A percentile compares a stretch with the other conserved stretches of the same genome.
These are phyloP conservation scores for Melanotaenia trifasciata DNA, from an alignment of 2,797 vertebrate species.

Conservation along the genomic window DNA sequence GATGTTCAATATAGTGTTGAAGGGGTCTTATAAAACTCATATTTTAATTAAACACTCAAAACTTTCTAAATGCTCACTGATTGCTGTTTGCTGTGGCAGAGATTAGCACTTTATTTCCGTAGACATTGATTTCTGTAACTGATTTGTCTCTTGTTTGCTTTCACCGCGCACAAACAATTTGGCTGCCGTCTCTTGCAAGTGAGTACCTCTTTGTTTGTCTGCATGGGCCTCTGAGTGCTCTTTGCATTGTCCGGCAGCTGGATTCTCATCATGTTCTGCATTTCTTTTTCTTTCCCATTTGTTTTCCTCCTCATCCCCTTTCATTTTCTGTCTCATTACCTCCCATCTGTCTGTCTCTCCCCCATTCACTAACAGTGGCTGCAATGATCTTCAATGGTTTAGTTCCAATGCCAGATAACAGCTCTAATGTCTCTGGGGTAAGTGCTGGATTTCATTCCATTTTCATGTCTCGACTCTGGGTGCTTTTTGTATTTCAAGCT, in stretches of 20 bases:
- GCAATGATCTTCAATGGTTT: slow-evolving; percentile 89
- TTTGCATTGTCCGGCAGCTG: slow-evolving; percentile 32
- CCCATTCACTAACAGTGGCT: slow-evolving; percentile 85
- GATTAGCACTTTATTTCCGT: slow-evolving; percentile 38
- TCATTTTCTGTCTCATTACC: slow-evolving; percentile 38
- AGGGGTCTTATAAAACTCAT: neutral
- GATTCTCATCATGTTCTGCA: slow-evolving; percentile 54
- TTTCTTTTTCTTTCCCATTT: slow-evolving; percentile 49
- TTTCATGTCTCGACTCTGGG: slow-evolving; percentile 5
- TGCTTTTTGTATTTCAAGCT: slow-evolving; percentile 13
- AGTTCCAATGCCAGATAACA: slow-evolving; percentile 89
- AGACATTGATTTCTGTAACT: slow-evolving; percentile 90
- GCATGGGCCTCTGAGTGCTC: slow-evolving; percentile 26
- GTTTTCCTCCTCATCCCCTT: slow-evolving; percentile 38
- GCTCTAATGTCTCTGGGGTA: slow-evolving; percentile 92
- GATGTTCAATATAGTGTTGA: neutral
- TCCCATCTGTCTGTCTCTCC: slow-evolving; percentile 26
- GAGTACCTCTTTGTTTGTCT: slow-evolving; percentile 81
- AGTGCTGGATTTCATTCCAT: slow-evolving; percentile 68
- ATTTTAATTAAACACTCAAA: neutral
- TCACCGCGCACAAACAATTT: slow-evolving; percentile 87
- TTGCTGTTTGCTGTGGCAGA: neutral
- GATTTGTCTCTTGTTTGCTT: slow-evolving; percentile 92
- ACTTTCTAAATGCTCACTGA: neutral
- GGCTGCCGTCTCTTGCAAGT: slow-evolving; percentile 89